These are phyloP conservation scores for Pempheris klunzingeri DNA, from an alignment of 2,797 vertebrate species.

Conservation along the genomic window DNA sequence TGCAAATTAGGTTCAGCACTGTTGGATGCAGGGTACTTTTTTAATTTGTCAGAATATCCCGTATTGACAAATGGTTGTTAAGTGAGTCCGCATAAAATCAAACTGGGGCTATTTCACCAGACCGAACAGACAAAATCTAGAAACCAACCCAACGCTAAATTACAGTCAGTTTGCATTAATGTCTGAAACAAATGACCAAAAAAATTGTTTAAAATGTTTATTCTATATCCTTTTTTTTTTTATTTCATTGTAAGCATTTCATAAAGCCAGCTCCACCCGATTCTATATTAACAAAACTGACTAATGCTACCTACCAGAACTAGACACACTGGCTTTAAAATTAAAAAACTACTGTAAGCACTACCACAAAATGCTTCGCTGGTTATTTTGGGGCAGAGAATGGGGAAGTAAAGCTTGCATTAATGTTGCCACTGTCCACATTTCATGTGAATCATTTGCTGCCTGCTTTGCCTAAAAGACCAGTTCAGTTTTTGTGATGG, in stretches of 20 bases:
- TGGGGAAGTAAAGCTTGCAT: conserved; percentile 36
- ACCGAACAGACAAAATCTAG: too few species aligned
- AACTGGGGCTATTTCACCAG: too few species aligned
- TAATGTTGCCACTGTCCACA: conserved; percentile 42
- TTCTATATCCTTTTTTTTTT: too few species aligned
- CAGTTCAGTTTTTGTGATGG: conserved; percentile 30
- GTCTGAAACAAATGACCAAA: not conserved
- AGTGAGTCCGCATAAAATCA: too few species aligned
- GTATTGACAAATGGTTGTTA: too few species aligned
- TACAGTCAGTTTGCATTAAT: not conserved
- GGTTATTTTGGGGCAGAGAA: conserved; percentile 41
- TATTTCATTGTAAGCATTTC: too few species aligned
- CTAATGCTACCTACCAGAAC: too few species aligned
- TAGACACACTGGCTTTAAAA: not conserved
- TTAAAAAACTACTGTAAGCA: conserved; percentile 11
- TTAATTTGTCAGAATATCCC: too few species aligned
- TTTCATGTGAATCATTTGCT: conserved; percentile 56
- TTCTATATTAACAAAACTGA: not conserved
- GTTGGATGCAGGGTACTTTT: too few species aligned
- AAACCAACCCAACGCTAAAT: too few species aligned
- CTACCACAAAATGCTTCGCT: conserved; percentile 16
- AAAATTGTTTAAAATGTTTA: too few species aligned
- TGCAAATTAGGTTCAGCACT: too few species aligned
- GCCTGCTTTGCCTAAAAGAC: conserved; percentile 36
- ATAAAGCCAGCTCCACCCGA: not conserved